Evolutionary conservation across 1,140 invertebrate species (phyloP).

Genomic region (Euschistus heros): DNA sequence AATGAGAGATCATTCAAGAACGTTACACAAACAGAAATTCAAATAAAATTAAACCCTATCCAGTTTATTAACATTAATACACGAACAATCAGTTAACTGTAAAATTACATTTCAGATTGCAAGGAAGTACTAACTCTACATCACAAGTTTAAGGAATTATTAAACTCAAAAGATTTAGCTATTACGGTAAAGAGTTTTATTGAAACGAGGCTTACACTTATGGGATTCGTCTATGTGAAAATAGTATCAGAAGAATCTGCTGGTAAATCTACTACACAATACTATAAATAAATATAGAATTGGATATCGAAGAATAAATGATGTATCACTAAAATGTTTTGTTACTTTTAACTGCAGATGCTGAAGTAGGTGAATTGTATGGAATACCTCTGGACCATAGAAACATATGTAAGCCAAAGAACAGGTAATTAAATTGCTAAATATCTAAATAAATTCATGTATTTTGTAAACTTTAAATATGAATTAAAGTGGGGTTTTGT

Average conservation of each 20-base stretch:
- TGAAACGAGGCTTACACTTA: conserved; percentile 53
- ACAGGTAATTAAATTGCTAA: conserved; percentile 31
- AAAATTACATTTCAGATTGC: conserved; percentile 41
- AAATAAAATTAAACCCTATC: too few relatives aligned
- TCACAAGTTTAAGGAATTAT: conserved; percentile 40
- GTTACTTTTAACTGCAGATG: conserved; percentile 40
- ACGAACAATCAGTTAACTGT: background rate
- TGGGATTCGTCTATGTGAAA: conserved; percentile 52
- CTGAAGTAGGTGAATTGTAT: conserved; percentile 50
- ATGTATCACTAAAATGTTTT: too few relatives aligned
- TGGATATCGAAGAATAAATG: too few relatives aligned
- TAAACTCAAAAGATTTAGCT: conserved; percentile 37
- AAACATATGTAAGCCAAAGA: conserved; percentile 59
- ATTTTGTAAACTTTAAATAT: conserved; percentile 12
- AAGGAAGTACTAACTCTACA: conserved; percentile 48
- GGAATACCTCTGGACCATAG: conserved; percentile 56
- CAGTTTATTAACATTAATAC: too few relatives aligned
- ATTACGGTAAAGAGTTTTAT: conserved; percentile 52
- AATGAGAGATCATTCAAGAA: too few relatives aligned
- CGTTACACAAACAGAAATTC: too few relatives aligned
- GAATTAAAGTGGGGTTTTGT: too few relatives aligned
- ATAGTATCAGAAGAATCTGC: conserved; percentile 56
- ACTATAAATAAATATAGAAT: too few relatives aligned
- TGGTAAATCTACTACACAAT: conserved; percentile 36
- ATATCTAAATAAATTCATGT: background rate